A percentile compares a stretch with the other conserved stretches of the same genome.
phyloP scores from a whole-genome alignment of 2,888 invertebrate species.

The Abrostola triplasia region DNA sequence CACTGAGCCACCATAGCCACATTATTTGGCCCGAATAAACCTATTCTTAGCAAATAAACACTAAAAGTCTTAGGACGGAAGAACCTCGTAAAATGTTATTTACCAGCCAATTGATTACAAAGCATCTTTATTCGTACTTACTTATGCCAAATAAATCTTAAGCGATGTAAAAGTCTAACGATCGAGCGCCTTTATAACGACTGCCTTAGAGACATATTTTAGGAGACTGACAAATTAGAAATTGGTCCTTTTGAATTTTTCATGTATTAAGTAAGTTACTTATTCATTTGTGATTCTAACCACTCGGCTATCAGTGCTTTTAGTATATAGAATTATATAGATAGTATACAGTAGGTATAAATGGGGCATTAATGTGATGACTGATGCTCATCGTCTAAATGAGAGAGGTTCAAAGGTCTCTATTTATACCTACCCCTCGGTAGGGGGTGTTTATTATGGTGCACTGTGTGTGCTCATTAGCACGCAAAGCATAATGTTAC shows the following conservation, averaged over 20 bases:
- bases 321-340: too few species aligned
- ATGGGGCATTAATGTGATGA: background rate
- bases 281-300: too few species aligned
- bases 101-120: slow-evolving; percentile 32
- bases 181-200: slow-evolving; percentile 16
- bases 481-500: too few species aligned
- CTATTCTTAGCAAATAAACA: slow-evolving; percentile 19
- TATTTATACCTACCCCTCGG: too few species aligned
- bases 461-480: too few species aligned
- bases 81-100: slow-evolving; percentile 30
- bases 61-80: slow-evolving; percentile 32
- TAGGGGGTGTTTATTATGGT: too few species aligned
- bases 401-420: too few species aligned
- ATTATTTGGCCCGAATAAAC: background rate
- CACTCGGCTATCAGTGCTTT: too few species aligned
- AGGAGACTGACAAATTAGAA: slow-evolving; percentile 9
- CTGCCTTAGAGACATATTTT: slow-evolving; percentile 1
- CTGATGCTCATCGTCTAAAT: too few species aligned
- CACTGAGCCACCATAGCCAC: too few species aligned
- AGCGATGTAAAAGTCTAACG: slow-evolving; percentile 27
- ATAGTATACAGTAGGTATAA: slow-evolving; percentile 6
- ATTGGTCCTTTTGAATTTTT: background rate
- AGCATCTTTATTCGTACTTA: slow-evolving; percentile 23
- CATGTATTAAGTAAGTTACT: too few species aligned
- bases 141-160: slow-evolving; percentile 36